Evolutionary conservation across 2,888 invertebrate genomes (phyloP).

Genomic region (Didymodactylos carnosus): DNA sequence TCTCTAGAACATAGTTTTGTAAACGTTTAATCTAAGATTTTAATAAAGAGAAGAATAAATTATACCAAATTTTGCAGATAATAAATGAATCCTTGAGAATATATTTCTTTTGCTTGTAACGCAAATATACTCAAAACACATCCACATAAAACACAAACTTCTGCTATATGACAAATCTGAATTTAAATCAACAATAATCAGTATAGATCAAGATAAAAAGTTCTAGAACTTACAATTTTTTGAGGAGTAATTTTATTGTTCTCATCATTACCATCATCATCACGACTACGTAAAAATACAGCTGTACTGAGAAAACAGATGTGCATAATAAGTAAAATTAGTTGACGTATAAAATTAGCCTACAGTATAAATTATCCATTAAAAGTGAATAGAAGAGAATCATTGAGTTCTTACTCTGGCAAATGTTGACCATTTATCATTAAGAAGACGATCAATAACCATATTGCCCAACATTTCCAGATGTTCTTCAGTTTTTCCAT

Average conservation of each 20-base stretch:
- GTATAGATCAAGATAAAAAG: not conserved
- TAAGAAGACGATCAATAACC: slow-evolving; percentile 79
- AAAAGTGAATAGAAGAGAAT: not conserved
- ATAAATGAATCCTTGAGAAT: slow-evolving; percentile 70
- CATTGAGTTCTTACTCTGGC: slow-evolving; percentile 57
- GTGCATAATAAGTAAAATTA: slow-evolving; percentile 67
- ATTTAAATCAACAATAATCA: slow-evolving; percentile 13
- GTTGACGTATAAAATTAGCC: slow-evolving; percentile 75
- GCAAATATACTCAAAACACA: slow-evolving; percentile 64
- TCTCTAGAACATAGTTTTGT: slow-evolving; percentile 42
- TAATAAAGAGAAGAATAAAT: not conserved
- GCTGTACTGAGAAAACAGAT: slow-evolving; percentile 66
- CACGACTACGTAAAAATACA: slow-evolving; percentile 66
- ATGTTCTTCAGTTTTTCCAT: slow-evolving; percentile 90
- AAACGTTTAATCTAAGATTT: not conserved
- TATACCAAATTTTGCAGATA: slow-evolving; percentile 72
- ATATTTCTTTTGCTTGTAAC: slow-evolving; percentile 77
- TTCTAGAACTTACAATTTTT: not conserved
- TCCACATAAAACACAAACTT: slow-evolving; percentile 61
- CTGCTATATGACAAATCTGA: slow-evolving; percentile 50
- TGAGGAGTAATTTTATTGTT: not conserved
- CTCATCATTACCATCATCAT: no score
- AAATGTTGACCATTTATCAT: slow-evolving; percentile 98
- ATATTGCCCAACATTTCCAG: slow-evolving; percentile 95
- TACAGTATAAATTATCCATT: slow-evolving; percentile 31